Percentiles rank a stretch among this genome's conserved stretches.
phyloP scores from a whole-genome alignment of 2,888 invertebrate genomes.

The Athetis lepigone region DNA sequence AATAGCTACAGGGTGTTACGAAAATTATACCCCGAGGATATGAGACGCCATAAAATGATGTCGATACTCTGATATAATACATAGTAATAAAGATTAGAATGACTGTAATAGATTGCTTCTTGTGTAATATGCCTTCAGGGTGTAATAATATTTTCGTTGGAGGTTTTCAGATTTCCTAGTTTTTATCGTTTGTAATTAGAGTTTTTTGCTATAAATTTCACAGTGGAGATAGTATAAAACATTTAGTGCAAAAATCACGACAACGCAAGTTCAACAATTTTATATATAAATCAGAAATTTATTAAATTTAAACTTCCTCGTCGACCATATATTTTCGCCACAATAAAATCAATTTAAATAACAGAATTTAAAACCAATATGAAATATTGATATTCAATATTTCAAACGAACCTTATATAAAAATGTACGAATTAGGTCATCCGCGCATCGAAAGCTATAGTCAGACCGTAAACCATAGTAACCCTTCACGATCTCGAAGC shows the following conservation, averaged over 20 bases:
- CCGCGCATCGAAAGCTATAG: slow-evolving; percentile 68
- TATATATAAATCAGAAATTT: background rate
- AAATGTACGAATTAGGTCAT: slow-evolving; percentile 62
- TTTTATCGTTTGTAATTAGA: slow-evolving; percentile 42
- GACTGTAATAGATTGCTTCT: slow-evolving; percentile 73
- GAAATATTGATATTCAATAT: too few relatives aligned
- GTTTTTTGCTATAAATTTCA: slow-evolving; percentile 1
- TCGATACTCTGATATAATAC: slow-evolving; percentile 76
- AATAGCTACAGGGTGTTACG: slow-evolving; percentile 78
- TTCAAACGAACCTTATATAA: slow-evolving; percentile 37
- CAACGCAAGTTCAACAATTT: background rate
- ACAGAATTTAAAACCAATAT: slow-evolving; percentile 27
- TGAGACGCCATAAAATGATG: slow-evolving; percentile 75
- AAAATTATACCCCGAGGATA: slow-evolving; percentile 80
- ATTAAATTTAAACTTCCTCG: background rate
- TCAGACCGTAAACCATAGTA: slow-evolving; percentile 72
- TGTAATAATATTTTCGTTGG: slow-evolving; percentile 63
- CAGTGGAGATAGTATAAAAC: background rate
- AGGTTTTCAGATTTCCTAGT: slow-evolving; percentile 23
- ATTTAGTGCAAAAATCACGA: background rate
- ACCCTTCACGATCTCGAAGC: slow-evolving; percentile 67
- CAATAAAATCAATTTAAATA: background rate
- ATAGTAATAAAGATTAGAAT: slow-evolving; percentile 79
- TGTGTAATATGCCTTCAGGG: slow-evolving; percentile 72
- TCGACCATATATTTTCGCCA: background rate